Evolutionary conservation across 1,140 invertebrate genomes (phyloP), one percentile per base, ranked within the genome.

Genomic region (Nixonia krombeini): DNA sequence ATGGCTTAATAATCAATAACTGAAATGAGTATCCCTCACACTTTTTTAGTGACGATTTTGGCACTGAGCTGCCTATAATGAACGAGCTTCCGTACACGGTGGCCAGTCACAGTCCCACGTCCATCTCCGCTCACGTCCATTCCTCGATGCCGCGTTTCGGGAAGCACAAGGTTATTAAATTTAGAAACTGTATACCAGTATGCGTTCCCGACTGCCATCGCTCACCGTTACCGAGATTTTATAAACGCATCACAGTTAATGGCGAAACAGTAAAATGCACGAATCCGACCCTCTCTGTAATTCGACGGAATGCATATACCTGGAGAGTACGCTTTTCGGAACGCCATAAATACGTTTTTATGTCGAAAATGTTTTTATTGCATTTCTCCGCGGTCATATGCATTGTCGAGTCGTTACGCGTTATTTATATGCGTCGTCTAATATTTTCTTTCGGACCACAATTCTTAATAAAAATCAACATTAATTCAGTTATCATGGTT

Each of bases 161-260:
- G 42, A 65, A 69, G 70, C 61, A 73, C 76, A 79, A 75, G 59
- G 74, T 76, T 81, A 80, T 82, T 82, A 82, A 82, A 82, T 82
- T 81, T 81, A 73, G 80, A 79, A 82, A 81, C 76, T 76, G 72
- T 79, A 81, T 80, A 81, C 69, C 63, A 59, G 47, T 47, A 46
- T 35, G 35, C 33, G 55, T 41, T 47, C 50, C 49, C 41, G 59
- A 49, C 45, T 56, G 45, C 61, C 59, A 52, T 67, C 46, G 46
- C 40, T 67, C 46, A 28, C 44, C 47, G 37, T 57, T 47, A 45
- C 56, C 45, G 41, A 72, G 72, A 72, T 80, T 80, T 79, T 80
- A 80, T 80, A 80, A 79, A 74, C 76, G 73, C 75, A 80, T 81
- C 79, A 81, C 76, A 72, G 70, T 79, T 78, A 74, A 76, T 77